phyloP scores from a whole-genome alignment of 2,113 vertebrate genomes.

The Myxocyprinus asiaticus region DNA sequence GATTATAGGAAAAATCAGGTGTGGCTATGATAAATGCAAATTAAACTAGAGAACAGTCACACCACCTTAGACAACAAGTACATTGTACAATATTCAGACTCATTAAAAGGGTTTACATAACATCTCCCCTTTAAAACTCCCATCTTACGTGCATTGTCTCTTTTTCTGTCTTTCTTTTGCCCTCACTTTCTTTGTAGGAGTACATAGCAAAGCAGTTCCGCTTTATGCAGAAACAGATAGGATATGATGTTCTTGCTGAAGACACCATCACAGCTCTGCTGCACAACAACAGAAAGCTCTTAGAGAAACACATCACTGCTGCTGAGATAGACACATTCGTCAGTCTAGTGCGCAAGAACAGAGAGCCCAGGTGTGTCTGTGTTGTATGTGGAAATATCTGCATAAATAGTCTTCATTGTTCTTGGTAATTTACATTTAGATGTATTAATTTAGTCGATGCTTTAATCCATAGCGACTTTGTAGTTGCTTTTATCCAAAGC shows the following conservation, averaged over 20 bases:
- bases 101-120: too few species aligned
- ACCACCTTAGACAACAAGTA: too few species aligned
- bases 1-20: constrained; percentile 99
- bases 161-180: constrained; percentile 29
- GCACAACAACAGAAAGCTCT: constrained; percentile 95
- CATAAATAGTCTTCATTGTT: background rate
- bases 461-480: too few species aligned
- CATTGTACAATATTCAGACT: too few species aligned
- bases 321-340: constrained; percentile 98
- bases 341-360: constrained; percentile 94
- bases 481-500: too few species aligned
- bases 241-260: constrained; percentile 97
- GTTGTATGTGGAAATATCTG: constrained; percentile 73
- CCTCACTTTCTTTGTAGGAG: constrained; percentile 73
- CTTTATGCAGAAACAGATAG: constrained; percentile 99
- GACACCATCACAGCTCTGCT: constrained; percentile 97
- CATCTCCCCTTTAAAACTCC: too few species aligned
- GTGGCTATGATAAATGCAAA: background rate
- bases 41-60: too few species aligned
- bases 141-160: background rate
- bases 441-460: background rate
- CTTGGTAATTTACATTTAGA: background rate
- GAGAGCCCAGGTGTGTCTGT: constrained; percentile 88
- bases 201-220: constrained; percentile 99
- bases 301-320: constrained; percentile 97